Evolutionary conservation across 1,140 invertebrate genomes (phyloP), one percentile per base, ranked within the genome.

Genomic region (Calephelis virginiensis): DNA sequence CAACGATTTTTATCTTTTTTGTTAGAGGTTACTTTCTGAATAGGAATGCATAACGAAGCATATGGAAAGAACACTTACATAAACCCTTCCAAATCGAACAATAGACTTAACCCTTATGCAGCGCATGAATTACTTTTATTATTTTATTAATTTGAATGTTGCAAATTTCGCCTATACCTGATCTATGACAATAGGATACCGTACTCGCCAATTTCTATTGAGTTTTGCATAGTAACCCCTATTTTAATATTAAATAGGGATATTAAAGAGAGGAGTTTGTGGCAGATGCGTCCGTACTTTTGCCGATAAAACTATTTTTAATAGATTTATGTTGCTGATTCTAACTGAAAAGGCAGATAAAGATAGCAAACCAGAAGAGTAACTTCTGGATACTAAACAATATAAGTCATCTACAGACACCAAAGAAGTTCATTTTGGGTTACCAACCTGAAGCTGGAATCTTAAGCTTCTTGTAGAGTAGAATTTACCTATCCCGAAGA

Each of bases 61-160:
- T 63, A 64, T 61, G 46, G 43, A 28, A 64, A 68, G 53, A 56
- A 56, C 50, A 40, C 49, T 64, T 50, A 43, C 13, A 64, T 13
- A 46, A 61, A 50, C 63, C 70, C 59, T 72, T 60, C 59, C 37
- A 61, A 14, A 61, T 11, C 40, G 62, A 76, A 85, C 81, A 86
- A 86, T 80, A 64, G 69, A 73, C 66, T 72, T 80, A 90, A 90
- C 86, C 86, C 85, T 83, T 85, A 45, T 76, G 72, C 74, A 72
- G 75, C 69, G 59, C 68, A 73, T 75, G 77, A 59, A 80, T 80
- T 76, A 82, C 73, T 84, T 86, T 82, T 85, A 88, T 88, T 88
- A 86, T 87, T 85, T 88, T 85, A 88, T 86, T 85, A 90, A 90
- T 90, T 87, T 89, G 87, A 90, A 89, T 89, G 86, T 89, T 85